Evolutionary conservation across 2,888 invertebrate genomes (phyloP).

Genomic region (Drosophila diplacantha): DNA sequence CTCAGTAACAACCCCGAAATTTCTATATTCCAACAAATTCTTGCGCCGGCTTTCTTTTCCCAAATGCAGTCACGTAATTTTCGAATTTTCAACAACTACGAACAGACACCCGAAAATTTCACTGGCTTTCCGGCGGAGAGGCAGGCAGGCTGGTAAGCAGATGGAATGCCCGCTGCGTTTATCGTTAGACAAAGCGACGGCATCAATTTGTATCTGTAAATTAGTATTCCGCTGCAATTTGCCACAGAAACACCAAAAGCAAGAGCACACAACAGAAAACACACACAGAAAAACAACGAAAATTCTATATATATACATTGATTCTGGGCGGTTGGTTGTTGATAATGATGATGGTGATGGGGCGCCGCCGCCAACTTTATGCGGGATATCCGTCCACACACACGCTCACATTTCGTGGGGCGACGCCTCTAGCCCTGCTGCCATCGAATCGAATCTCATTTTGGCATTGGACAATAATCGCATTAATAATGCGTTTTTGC

Average conservation of each 20-base stretch:
- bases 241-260: conserved; percentile 52
- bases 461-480: conserved; percentile 59
- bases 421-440: conserved; percentile 44
- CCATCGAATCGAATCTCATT: conserved; percentile 48
- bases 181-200: conserved; percentile 44
- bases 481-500: conserved; percentile 60
- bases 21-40: conserved; percentile 68
- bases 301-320: conserved; percentile 37
- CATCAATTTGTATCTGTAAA: conserved; percentile 71
- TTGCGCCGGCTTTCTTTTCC: conserved; percentile 56
- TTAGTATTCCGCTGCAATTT: conserved; percentile 72
- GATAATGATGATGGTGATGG: conserved; percentile 19
- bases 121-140: conserved; percentile 5
- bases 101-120: conserved; percentile 50
- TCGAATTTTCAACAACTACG: conserved; percentile 65
- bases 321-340: conserved; percentile 29
- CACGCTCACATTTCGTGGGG: conserved; percentile 34
- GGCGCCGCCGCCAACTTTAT: conserved; percentile 37
- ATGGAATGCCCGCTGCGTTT: conserved; percentile 45
- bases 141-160: not conserved
- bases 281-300: conserved; percentile 22
- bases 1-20: conserved; percentile 66
- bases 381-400: conserved; percentile 44
- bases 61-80: conserved; percentile 72
- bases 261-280: conserved; percentile 9